A percentile compares a stretch with the other conserved stretches of the same genome.
These are phyloP conservation scores for Drosophila orena DNA, from an alignment of 1,140 invertebrate species.

Conservation along the genomic window DNA sequence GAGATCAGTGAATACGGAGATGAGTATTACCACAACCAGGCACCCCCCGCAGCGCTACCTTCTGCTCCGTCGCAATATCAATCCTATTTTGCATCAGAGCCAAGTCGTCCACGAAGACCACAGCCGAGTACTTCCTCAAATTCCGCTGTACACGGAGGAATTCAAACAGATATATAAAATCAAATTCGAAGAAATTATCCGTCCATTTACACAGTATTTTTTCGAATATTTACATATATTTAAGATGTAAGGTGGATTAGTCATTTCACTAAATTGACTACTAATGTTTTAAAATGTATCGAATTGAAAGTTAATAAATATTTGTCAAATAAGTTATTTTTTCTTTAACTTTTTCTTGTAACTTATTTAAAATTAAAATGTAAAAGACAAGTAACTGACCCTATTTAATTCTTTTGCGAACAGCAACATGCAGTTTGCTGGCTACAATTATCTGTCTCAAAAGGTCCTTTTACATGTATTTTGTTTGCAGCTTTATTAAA, in stretches of 20 bases:
- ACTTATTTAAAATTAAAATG: too few species aligned
- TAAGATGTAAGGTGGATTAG: not conserved
- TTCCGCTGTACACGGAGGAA: conserved; percentile 52
- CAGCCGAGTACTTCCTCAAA: conserved; percentile 62
- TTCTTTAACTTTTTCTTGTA: too few species aligned
- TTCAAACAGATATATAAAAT: conserved; percentile 76
- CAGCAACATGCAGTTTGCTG: too few species aligned
- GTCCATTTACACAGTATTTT: conserved; percentile 4
- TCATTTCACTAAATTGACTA: too few species aligned
- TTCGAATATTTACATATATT: not conserved
- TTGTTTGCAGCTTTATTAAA: too few species aligned
- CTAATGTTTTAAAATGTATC: too few species aligned
- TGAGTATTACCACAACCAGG: conserved; percentile 82
- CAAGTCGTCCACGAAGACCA: conserved; percentile 74
- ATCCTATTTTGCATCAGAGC: conserved; percentile 70
- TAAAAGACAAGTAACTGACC: too few species aligned
- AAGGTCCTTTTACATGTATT: too few species aligned
- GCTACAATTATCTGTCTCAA: too few species aligned
- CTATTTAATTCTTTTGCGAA: too few species aligned
- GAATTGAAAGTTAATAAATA: too few species aligned
- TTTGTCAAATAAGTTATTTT: too few species aligned
- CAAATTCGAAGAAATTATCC: not conserved
- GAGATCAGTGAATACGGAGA: conserved; percentile 88
- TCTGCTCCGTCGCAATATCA: conserved; percentile 74
- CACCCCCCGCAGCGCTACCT: conserved; percentile 32